Conservation (phyloP, 2,888 invertebrate genomes). For the Seira sanloemensis region DNA sequence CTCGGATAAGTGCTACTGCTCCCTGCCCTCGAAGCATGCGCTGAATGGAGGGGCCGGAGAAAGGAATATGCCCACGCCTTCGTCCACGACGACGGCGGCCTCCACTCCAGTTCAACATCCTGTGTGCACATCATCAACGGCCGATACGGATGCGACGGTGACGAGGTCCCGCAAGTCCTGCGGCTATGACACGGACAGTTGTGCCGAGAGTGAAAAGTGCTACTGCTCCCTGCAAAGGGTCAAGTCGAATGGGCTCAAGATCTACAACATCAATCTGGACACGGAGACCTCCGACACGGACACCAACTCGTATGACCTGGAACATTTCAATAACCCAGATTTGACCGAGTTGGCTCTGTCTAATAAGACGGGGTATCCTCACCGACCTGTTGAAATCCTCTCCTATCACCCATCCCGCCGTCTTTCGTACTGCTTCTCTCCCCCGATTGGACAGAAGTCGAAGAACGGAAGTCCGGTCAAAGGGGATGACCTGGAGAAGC, state of each 20-base stretch:
- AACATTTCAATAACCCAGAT: conserved; percentile 65
- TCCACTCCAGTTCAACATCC: conserved; percentile 39
- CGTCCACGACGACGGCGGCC: conserved; percentile 35
- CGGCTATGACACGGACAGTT: conserved; percentile 90
- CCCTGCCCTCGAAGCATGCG: conserved; percentile 77
- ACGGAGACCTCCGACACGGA: conserved; percentile 73
- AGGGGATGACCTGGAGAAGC: too few relatives aligned
- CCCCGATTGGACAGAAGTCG: conserved; percentile 35
- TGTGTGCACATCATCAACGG: conserved; percentile 29
- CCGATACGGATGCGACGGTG: conserved; percentile 51
- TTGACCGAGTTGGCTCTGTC: neutral
- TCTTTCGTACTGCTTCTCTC: conserved; percentile 60
- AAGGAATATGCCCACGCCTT: conserved; percentile 47
- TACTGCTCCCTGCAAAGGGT: conserved; percentile 74
- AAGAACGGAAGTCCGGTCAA: conserved; percentile 23
- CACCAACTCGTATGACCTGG: conserved; percentile 73
- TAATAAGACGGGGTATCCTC: conserved; percentile 1
- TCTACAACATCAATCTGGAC: conserved; percentile 74
- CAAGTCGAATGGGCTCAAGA: conserved; percentile 73
- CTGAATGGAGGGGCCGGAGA: conserved; percentile 49
- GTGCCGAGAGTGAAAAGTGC: conserved; percentile 78
- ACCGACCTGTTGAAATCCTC: conserved; percentile 70
- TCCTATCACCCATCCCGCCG: conserved; percentile 71
- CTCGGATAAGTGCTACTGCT: conserved; percentile 89
- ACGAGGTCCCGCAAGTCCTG: conserved; percentile 79